A percentile compares a stretch with the other conserved stretches of the same genome.
Evolutionary conservation across 1,140 invertebrate species (phyloP).

Genomic region (Meteorus sp.): DNA sequence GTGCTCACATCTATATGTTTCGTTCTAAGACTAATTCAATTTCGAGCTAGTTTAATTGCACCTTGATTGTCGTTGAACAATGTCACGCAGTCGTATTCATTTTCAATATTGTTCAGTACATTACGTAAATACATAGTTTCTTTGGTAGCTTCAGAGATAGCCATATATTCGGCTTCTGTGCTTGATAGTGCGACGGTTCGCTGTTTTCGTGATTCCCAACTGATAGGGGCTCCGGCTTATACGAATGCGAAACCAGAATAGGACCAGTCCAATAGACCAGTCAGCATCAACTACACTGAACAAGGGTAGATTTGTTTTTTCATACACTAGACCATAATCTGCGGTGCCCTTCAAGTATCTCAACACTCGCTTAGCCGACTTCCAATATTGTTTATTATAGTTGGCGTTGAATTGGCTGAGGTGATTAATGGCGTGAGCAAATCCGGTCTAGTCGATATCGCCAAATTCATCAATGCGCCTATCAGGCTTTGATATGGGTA

Average conservation of each 20-base stretch:
- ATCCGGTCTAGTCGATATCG: conserved; percentile 54
- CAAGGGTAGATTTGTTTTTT: conserved; percentile 2
- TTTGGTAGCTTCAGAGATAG: conserved; percentile 33
- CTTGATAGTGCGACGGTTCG: conserved; percentile 43
- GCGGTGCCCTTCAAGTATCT: conserved; percentile 51
- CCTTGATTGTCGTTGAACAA: conserved; percentile 42
- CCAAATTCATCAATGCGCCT: conserved; percentile 52
- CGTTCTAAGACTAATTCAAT: conserved; percentile 38
- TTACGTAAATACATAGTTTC: conserved; percentile 28
- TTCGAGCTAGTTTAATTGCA: conserved; percentile 39
- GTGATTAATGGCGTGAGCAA: conserved; percentile 51
- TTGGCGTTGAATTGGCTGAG: conserved; percentile 54
- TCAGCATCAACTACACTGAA: conserved; percentile 34
- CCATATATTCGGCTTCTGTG: conserved; percentile 50
- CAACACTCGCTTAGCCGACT: conserved; percentile 51
- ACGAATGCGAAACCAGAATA: conserved; percentile 36
- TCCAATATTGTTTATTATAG: conserved; percentile 46
- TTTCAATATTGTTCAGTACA: conserved; percentile 20
- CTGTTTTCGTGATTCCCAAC: conserved; percentile 46
- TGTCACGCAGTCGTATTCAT: not conserved
- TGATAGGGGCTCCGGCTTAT: conserved; percentile 28
- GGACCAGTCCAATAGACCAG: conserved; percentile 34
- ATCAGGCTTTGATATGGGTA: conserved; percentile 39
- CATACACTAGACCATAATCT: conserved; percentile 25
- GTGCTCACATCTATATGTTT: conserved; percentile 51